Conservation (phyloP, 2,113 vertebrate species). For the Lepidothrix coronata region DNA sequence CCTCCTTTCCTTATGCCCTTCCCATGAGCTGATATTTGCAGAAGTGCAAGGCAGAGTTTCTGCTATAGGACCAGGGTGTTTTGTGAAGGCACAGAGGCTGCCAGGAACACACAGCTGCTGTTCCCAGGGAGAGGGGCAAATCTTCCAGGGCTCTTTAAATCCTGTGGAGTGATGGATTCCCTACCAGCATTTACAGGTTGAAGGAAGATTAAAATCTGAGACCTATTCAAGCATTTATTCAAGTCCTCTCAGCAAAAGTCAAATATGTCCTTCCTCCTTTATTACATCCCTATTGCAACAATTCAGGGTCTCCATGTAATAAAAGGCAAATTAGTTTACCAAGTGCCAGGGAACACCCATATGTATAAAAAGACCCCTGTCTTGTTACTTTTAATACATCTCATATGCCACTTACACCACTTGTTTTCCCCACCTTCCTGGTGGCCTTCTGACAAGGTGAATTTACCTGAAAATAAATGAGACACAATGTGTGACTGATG, state of each 20-base stretch:
- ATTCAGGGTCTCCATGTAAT: neutral
- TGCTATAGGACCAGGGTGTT: neutral
- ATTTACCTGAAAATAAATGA: neutral
- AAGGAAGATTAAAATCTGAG: neutral
- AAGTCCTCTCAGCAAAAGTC: neutral
- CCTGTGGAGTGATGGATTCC: neutral
- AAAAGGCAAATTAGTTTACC: neutral
- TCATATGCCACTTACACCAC: neutral
- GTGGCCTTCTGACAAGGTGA: neutral
- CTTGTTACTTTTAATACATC: neutral
- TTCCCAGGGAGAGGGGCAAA: neutral
- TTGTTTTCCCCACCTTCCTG: neutral
- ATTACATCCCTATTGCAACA: neutral
- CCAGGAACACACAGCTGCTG: fast-evolving
- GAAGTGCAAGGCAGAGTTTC: neutral
- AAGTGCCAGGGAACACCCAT: neutral
- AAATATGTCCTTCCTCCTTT: neutral
- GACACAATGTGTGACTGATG: neutral
- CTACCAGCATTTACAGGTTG: neutral
- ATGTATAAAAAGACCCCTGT: neutral
- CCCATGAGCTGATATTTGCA: neutral
- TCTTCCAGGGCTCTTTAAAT: neutral
- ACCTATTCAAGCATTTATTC: neutral
- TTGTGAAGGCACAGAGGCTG: neutral
- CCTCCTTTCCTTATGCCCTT: neutral